These are phyloP conservation scores for Gopherus evgoodei DNA, from an alignment of 2,113 vertebrate species.

Conservation along the genomic window DNA sequence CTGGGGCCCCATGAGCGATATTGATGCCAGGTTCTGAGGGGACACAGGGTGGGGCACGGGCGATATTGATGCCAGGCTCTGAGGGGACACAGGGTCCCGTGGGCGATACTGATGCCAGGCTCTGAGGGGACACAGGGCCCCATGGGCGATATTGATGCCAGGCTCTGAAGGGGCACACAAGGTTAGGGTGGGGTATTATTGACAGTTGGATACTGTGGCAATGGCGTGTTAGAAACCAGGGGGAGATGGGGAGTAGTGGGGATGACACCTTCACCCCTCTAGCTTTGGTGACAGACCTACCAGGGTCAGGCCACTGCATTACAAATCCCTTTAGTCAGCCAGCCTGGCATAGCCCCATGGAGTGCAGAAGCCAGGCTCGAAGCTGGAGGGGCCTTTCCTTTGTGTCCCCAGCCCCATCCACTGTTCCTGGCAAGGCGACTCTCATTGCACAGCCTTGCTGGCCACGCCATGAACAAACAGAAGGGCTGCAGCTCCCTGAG, in stretches of 20 bases:
- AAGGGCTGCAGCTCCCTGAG: too few relatives aligned
- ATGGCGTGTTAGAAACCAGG: background rate
- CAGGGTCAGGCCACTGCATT: background rate
- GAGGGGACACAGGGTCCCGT: too few relatives aligned
- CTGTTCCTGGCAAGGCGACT: background rate
- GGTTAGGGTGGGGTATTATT: background rate
- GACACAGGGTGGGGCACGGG: too few relatives aligned
- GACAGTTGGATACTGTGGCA: background rate
- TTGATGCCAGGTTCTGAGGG: too few relatives aligned
- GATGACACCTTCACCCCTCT: background rate
- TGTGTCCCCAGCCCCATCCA: background rate
- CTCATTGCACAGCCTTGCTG: background rate
- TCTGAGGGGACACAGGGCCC: background rate
- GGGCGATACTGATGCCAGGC: too few relatives aligned
- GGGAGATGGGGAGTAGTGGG: background rate
- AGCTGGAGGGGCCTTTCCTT: background rate
- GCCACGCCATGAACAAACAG: background rate
- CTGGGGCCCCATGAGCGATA: too few relatives aligned
- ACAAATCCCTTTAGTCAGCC: background rate
- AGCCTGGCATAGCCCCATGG: background rate
- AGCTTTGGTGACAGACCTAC: background rate
- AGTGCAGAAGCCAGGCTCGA: background rate
- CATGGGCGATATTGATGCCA: too few relatives aligned
- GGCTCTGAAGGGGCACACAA: background rate
- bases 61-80: too few relatives aligned